A percentile compares a stretch with the other conserved stretches of the same genome.
Evolutionary conservation across 2,797 vertebrate species (phyloP).

Genomic region (Myotis planiceps): DNA sequence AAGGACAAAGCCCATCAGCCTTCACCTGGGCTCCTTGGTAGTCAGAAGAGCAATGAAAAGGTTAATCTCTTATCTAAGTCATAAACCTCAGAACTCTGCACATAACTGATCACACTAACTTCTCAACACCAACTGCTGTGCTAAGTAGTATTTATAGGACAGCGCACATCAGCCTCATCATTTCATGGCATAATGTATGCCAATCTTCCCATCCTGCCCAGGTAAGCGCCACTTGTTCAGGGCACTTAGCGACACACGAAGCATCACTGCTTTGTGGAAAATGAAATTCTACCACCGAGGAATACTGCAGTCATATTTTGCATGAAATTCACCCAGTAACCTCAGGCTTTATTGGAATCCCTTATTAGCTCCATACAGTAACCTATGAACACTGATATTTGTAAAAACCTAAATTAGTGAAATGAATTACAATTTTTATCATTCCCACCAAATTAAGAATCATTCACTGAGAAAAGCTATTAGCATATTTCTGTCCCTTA

Average conservation of each 20-base stretch:
- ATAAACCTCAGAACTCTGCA: neutral
- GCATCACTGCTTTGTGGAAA: constrained; percentile 19
- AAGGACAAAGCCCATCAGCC: neutral
- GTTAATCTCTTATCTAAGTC: constrained; percentile 38
- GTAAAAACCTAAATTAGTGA: constrained; percentile 51
- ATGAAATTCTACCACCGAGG: constrained; percentile 50
- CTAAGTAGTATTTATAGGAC: neutral
- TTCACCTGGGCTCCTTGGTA: neutral
- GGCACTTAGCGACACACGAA: neutral
- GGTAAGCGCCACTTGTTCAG: neutral
- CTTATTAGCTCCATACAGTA: constrained; percentile 60
- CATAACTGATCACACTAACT: constrained; percentile 42
- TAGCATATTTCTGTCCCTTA: constrained; percentile 74
- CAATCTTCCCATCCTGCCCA: neutral
- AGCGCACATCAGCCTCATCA: neutral
- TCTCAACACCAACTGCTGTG: neutral
- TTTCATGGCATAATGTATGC: neutral
- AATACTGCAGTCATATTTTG: constrained; percentile 50
- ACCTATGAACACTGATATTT: constrained; percentile 64
- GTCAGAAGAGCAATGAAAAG: neutral
- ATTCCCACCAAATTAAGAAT: constrained; percentile 76
- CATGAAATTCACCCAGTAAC: constrained; percentile 40
- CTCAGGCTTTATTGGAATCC: constrained; percentile 27
- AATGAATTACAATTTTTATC: constrained; percentile 75
- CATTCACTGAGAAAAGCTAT: constrained; percentile 74